These are phyloP conservation scores for Mungos mungo DNA, from an alignment of 2,113 vertebrate species.

Conservation along the genomic window DNA sequence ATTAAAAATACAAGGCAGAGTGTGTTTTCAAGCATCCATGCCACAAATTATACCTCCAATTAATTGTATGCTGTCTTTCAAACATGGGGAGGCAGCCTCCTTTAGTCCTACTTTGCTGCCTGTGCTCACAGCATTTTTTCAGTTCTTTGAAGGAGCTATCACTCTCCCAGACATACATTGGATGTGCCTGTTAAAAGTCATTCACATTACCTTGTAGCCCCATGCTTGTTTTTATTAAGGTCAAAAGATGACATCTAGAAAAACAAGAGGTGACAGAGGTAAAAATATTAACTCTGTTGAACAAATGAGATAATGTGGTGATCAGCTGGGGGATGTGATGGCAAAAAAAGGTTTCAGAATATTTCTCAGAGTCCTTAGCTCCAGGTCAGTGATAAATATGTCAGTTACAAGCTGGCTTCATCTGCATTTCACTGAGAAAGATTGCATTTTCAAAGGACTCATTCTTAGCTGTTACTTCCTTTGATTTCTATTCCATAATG, in stretches of 20 bases:
- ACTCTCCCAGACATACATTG: neutral
- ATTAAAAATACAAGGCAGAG: neutral
- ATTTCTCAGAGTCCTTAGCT: neutral
- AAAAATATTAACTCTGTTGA: constrained; percentile 38
- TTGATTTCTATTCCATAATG: constrained; percentile 24
- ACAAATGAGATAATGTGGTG: constrained; percentile 22
- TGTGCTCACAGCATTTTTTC: neutral
- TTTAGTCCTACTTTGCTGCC: neutral
- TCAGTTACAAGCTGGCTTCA: neutral
- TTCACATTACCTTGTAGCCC: neutral
- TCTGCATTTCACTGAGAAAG: constrained; percentile 1
- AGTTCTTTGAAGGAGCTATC: neutral
- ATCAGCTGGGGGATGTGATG: neutral
- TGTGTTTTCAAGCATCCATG: neutral
- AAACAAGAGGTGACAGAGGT: constrained; percentile 31
- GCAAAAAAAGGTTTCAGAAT: constrained; percentile 31
- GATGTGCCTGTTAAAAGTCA: neutral
- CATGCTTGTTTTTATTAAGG: constrained; percentile 41
- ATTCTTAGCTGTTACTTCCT: neutral
- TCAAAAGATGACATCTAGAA: constrained; percentile 40
- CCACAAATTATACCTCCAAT: neutral
- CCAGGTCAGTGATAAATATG: neutral
- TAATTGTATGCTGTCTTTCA: neutral
- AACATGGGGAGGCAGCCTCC: neutral
- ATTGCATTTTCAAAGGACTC: neutral